Conservation (phyloP, 1,140 invertebrate species). For the Penaeus chinensis region DNA sequence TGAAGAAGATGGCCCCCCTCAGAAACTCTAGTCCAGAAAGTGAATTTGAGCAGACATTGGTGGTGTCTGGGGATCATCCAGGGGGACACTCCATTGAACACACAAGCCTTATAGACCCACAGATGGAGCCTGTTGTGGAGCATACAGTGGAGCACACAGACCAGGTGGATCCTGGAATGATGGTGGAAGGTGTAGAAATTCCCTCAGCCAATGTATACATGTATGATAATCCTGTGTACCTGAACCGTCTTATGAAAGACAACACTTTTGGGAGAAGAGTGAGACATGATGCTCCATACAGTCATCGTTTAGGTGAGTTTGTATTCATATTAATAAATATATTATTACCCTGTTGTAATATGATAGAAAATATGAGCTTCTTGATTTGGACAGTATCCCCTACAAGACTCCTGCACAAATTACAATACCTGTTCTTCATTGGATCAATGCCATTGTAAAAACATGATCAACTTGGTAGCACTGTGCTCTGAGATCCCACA, state of each 20-base stretch:
- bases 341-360: too few species aligned
- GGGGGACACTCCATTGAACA: constrained; percentile 29
- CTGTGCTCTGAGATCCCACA: too few species aligned
- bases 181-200: constrained; percentile 42
- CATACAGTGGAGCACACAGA: constrained; percentile 37
- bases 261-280: constrained; percentile 53
- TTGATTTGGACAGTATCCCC: too few species aligned
- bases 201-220: constrained; percentile 47
- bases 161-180: constrained; percentile 2
- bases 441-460: too few species aligned
- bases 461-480: too few species aligned
- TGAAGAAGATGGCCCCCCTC: constrained; percentile 38
- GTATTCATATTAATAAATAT: neutral
- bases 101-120: constrained; percentile 11
- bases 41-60: constrained; percentile 23
- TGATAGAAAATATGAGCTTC: too few species aligned
- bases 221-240: constrained; percentile 52
- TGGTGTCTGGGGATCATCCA: neutral
- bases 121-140: constrained; percentile 31
- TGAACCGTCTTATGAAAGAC: constrained; percentile 51
- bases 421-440: too few species aligned
- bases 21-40: neutral
- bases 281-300: constrained; percentile 52
- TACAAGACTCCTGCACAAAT: too few species aligned
- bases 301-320: constrained; percentile 38